Base-by-base conservation (phyloP, 1,140 invertebrate species). In the Mycetomoellerius zeteki region DNA sequence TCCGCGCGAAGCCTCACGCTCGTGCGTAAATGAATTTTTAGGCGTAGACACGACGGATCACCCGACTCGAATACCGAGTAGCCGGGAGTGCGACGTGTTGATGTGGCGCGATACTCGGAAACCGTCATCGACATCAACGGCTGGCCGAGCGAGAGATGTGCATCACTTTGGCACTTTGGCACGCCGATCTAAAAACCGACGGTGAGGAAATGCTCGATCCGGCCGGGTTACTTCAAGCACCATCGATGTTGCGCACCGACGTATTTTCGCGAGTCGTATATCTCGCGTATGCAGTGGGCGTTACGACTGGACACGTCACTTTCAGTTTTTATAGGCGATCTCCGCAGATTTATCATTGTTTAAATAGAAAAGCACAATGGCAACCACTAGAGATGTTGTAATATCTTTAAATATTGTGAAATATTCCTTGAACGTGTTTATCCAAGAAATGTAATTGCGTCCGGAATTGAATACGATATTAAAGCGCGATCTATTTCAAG, bases 11-110 rank as follows among this genome's bases (percentile, higher is more conserved):
- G 12, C 50, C 24, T 27, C 71, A 47, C 43, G 86, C 77, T 64
- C 52, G 86, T 56, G 37, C 47, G 52, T 91, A 92, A 89, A 90
- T 91, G 86, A 90, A 92, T 92, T 92, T 92, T 92, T 91, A 86
- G 91, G 91, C 89, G 89, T 90, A 89, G 82, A 86, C 77, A 81
- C 89, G 87, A 87, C 84, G 86, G 89, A 91, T 91, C 81, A 85
- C 84, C 69, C 69, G 67, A 81, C 69, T 84, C 78, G 90, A 91
- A 91, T 91, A 89, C 89, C 90, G 90, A 91, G 81, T 87, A 87
- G 90, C 30, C 67, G 82, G 12, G 47, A 5, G n/a, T 71, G 52
- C 69, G 58, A 86, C 89, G 86, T 87, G 88, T 58, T 80, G 54
- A 54, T 56, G 24, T 65, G 73, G 69, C 86, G 89, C 72, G 89